Conservation (phyloP, 2,113 vertebrate species). For the Alexandromys fortis region DNA sequence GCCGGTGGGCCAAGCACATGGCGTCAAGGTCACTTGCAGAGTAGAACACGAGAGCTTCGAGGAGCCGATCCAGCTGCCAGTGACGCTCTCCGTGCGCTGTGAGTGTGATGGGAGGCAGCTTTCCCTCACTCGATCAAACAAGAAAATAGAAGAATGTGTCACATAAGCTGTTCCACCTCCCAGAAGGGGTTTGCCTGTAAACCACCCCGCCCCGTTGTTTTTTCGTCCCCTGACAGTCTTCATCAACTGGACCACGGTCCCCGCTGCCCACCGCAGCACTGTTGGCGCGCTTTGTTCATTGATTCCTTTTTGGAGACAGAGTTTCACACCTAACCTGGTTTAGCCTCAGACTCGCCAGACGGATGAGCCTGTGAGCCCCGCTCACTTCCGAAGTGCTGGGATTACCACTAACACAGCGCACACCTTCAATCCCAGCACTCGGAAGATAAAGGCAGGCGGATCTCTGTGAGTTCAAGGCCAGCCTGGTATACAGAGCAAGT, state of each 20-base stretch:
- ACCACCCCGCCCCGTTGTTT: too few species aligned
- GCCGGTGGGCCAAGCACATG: constrained; percentile 85
- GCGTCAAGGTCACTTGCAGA: constrained; percentile 88
- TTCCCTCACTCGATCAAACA: neutral
- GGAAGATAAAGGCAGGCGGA: too few species aligned
- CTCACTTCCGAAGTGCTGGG: too few species aligned
- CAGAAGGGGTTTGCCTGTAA: neutral
- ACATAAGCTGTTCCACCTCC: neutral
- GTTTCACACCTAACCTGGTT: neutral
- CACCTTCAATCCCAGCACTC: too few species aligned
- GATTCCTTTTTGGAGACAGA: neutral
- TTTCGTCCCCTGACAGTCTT: neutral
- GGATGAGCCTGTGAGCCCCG: neutral
- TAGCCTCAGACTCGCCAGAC: neutral
- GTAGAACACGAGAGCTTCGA: constrained; percentile 86
- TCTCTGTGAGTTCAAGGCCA: too few species aligned
- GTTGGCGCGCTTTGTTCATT: neutral
- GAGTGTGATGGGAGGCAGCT: constrained; percentile 47
- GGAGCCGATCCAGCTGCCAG: constrained; percentile 46
- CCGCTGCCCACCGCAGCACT: neutral
- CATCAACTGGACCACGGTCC: neutral
- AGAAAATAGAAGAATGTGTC: neutral
- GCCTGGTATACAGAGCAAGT: too few species aligned
- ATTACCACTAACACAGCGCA: neutral
- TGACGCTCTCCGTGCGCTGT: constrained; percentile 77